Conservation (phyloP, 2,113 vertebrate species). For the Cyphomyrus plagiostoma region DNA sequence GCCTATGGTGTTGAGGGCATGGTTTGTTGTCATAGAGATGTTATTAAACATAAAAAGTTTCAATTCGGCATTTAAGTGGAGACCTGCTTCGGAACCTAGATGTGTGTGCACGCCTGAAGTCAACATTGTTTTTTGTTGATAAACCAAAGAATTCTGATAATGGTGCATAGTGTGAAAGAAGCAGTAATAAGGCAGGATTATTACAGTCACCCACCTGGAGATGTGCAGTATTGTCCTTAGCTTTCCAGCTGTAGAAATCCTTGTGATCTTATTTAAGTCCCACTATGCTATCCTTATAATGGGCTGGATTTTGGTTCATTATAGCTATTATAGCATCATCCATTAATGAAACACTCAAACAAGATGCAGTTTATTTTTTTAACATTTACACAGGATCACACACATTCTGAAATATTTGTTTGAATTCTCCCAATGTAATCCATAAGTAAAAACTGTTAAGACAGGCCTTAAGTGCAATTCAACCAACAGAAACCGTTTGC, state of each 20-base stretch:
- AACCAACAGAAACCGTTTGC: neutral
- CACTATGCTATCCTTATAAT: neutral
- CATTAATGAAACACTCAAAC: neutral
- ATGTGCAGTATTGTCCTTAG: neutral
- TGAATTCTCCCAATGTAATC: neutral
- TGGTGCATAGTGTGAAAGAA: neutral
- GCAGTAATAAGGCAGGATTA: neutral
- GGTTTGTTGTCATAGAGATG: neutral
- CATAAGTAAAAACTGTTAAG: neutral
- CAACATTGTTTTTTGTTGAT: neutral
- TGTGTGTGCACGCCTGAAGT: neutral
- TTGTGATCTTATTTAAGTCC: neutral
- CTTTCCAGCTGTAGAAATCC: neutral
- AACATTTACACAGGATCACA: neutral
- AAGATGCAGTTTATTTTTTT: neutral
- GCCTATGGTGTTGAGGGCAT: constrained; percentile 11
- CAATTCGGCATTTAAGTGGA: neutral
- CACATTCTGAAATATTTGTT: neutral
- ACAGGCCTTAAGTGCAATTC: neutral
- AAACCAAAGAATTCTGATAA: neutral
- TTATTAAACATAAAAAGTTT: neutral
- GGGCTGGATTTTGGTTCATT: neutral
- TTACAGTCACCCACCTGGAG: neutral
- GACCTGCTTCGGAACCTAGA: neutral
- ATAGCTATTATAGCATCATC: neutral